A percentile compares a stretch with the other conserved stretches of the same genome.
phyloP scores from a whole-genome alignment of 2,797 vertebrate genomes.

The Pseudochirops cupreus region DNA sequence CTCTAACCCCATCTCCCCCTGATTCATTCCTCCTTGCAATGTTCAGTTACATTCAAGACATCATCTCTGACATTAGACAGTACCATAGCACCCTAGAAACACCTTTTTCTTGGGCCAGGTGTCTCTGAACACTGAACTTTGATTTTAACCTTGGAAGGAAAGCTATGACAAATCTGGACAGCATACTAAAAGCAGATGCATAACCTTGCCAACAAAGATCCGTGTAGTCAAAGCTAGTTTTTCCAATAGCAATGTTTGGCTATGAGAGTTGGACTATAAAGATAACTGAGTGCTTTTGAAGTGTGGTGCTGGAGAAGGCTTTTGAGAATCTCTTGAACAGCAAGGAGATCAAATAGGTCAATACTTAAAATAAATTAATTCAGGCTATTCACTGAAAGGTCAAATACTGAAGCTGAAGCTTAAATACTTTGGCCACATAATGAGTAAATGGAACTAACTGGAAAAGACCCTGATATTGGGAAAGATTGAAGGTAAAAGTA shows the following conservation, averaged over 20 bases:
- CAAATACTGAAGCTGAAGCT: neutral
- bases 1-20: neutral
- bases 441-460: neutral
- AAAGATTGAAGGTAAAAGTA: no score
- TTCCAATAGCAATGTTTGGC: neutral
- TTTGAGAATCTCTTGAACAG: neutral
- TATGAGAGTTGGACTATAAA: neutral
- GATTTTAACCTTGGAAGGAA: neutral
- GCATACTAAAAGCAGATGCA: neutral
- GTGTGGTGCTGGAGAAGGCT: neutral
- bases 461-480: neutral
- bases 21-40: neutral
- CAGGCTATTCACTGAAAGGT: neutral
- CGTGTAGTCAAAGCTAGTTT: neutral
- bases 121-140: neutral
- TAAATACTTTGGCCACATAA: neutral
- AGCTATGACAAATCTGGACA: neutral
- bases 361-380: neutral
- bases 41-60: neutral
- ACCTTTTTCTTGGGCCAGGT: neutral
- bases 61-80: neutral
- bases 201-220: neutral
- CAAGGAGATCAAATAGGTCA: neutral
- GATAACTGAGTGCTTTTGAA: neutral
- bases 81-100: neutral